Evolutionary conservation across 2,888 invertebrate species (phyloP), one percentile per base, ranked within the genome.

Genomic region (Abrostola tripartita): DNA sequence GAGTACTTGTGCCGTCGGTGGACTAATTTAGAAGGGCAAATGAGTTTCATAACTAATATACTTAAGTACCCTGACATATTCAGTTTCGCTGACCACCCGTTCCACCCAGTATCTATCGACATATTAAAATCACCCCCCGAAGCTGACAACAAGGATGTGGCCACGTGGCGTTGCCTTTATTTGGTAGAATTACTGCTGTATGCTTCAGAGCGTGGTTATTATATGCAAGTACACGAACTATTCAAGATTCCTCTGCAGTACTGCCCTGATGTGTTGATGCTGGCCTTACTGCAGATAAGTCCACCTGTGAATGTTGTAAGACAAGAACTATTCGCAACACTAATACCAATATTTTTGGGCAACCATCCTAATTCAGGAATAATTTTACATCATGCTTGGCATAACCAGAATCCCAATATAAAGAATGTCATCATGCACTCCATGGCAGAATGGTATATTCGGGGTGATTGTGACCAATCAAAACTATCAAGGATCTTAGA

Each of bases 301-400:
- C 97, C 97, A 71, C 97, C 98, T 0, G 94, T 97, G 50, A 97
- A 97, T 5, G 95, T 96, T 47, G 92, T 98, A 47, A 95, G 98
- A 64, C 98, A 98, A 90, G 99, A 99, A 86, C 92, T 99, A 62
- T 95, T 99, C 74, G 96, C 97, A 52, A 97, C 96, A 58, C 92
- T 99, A 41, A 97, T 99, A 88, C 98, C 99, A 4, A 97, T 98
- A 78, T 99, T 99, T 92, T 95, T 99, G 61, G 97, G 97, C 42
- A 99, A 98, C 92, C 99, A 99, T 94, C 98, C 98, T 0, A 99
- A 99, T 91, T 98, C 99, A 0, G 98, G 97, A 37, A 98, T 98
- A n/a, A 98, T 99, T 71, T 94, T 99, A 61, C 99, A 99, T 90
- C 98, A 98, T 86, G 98, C 98, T 5, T 99, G 99, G 99, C 98